phyloP scores from a whole-genome alignment of 1,140 invertebrate genomes.

The Trichoplusia ni region DNA sequence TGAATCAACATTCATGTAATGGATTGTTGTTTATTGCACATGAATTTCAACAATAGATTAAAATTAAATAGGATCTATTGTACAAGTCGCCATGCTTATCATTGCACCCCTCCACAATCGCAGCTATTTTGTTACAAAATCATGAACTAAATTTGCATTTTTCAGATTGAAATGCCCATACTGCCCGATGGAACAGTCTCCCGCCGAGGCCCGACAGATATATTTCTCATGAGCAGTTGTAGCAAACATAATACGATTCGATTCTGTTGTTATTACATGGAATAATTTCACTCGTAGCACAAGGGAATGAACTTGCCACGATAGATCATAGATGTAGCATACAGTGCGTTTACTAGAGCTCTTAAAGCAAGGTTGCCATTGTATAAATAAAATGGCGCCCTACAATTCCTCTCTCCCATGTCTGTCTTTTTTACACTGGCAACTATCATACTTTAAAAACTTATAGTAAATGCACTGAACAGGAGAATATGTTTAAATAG shows the following conservation, averaged over 20 bases:
- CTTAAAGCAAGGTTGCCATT: not conserved
- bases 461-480: no score
- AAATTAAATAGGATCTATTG: no score
- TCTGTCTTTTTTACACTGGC: no score
- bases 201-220: slow-evolving; percentile 94
- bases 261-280: not conserved
- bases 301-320: slow-evolving; percentile 12
- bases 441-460: no score
- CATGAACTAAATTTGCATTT: no score
- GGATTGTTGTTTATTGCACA: no score
- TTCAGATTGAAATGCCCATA: slow-evolving; percentile 98
- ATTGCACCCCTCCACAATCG: not conserved
- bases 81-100: not conserved
- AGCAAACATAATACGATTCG: not conserved
- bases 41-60: no score
- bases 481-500: no score
- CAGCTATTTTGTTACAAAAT: not conserved
- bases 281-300: slow-evolving; percentile 1
- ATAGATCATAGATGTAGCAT: no score
- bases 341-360: no score
- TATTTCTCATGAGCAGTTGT: slow-evolving; percentile 86
- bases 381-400: not conserved
- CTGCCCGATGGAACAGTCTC: slow-evolving; percentile 97
- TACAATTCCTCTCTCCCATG: no score
- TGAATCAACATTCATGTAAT: no score